Evolutionary conservation across 2,888 invertebrate genomes (phyloP).

Genomic region (Acronicta psi): DNA sequence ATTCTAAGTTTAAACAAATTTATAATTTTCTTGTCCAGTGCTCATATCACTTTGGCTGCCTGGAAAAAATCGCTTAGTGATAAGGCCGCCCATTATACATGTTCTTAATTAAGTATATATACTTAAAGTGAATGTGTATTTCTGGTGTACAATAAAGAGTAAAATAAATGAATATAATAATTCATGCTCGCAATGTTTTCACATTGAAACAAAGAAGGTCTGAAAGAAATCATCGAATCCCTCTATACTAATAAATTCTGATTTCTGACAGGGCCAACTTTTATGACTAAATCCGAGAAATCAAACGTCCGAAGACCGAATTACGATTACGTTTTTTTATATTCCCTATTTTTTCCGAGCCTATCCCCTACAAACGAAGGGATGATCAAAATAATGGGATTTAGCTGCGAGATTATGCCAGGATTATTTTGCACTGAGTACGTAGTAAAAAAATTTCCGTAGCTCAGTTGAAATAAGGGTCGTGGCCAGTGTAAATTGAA

Average conservation of each 20-base stretch:
- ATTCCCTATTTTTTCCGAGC: conserved; percentile 39
- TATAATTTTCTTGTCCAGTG: no score
- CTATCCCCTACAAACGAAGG: conserved; percentile 69
- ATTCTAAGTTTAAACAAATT: no score
- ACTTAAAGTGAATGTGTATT: no score
- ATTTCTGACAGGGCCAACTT: conserved; percentile 65
- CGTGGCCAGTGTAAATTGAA: conserved; percentile 24
- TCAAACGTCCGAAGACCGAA: conserved; percentile 63
- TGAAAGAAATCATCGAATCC: conserved; percentile 34
- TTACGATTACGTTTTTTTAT: conserved; percentile 66
- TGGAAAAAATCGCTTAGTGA: no score
- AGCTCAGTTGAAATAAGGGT: conserved; percentile 47
- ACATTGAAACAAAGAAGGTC: conserved; percentile 5
- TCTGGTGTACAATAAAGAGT: no score
- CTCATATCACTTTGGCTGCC: no score
- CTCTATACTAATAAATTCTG: conserved; percentile 64
- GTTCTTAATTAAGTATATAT: no score
- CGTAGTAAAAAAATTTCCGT: conserved; percentile 77
- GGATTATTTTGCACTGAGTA: conserved; percentile 86
- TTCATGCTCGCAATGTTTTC: no score
- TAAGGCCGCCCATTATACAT: no score
- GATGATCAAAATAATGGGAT: conserved; percentile 88
- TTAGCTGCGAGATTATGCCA: conserved; percentile 85
- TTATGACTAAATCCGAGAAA: conserved; percentile 73
- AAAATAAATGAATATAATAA: no score